phyloP scores from a whole-genome alignment of 2,797 vertebrate species.

The Pangasius larnaudii region DNA sequence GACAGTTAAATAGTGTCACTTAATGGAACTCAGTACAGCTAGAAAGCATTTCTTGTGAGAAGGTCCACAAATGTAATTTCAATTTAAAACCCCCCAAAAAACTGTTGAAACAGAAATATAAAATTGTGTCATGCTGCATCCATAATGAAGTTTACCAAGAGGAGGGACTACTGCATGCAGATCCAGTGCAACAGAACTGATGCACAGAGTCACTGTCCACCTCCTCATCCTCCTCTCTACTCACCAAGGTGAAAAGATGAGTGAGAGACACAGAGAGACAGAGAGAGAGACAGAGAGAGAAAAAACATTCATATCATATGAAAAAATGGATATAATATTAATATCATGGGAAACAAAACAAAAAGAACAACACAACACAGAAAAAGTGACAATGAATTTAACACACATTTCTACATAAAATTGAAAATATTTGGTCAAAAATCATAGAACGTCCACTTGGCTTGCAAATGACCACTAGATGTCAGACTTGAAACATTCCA shows the following conservation, averaged over 20 bases:
- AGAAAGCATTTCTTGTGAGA: not conserved
- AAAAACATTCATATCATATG: conserved; percentile 12
- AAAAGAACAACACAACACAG: not conserved
- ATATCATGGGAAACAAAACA: conserved; percentile 13
- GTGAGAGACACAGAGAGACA: conserved; percentile 39
- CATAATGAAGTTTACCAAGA: conserved; percentile 73
- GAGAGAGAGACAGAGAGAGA: conserved; percentile 31
- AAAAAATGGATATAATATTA: conserved; percentile 9
- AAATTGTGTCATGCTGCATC: conserved; percentile 32
- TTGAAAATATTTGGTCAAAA: not conserved
- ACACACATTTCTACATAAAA: not conserved
- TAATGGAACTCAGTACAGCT: not conserved
- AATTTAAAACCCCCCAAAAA: not conserved
- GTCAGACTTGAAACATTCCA: conserved; percentile 48
- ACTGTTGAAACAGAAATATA: not conserved
- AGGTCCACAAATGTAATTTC: not conserved
- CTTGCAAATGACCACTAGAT: conserved; percentile 49
- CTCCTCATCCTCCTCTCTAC: conserved; percentile 69
- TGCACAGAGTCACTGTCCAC: conserved; percentile 73
- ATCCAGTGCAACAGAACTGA: conserved; percentile 82
- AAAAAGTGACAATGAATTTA: not conserved
- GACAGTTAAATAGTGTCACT: not conserved
- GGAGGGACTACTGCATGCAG: conserved; percentile 79
- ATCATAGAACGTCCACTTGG: not conserved
- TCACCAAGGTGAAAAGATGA: conserved; percentile 57